These are phyloP conservation scores for Synanthedon formicaeformis DNA, from an alignment of 2,888 invertebrate genomes.

Conservation along the genomic window DNA sequence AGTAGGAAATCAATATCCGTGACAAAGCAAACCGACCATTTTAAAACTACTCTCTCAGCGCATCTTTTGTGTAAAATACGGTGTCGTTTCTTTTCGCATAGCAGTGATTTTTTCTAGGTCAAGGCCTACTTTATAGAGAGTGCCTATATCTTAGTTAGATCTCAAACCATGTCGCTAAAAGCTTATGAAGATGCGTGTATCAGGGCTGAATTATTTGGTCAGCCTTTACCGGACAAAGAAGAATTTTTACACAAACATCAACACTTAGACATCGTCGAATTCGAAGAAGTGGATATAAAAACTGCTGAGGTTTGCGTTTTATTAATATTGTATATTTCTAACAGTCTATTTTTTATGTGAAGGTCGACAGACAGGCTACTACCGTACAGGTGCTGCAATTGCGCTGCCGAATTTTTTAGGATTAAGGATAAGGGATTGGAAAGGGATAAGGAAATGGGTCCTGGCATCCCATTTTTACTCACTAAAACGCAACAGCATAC, in stretches of 20 bases:
- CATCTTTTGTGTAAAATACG: background rate
- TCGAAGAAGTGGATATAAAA: conserved; percentile 62
- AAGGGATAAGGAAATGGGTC: too few relatives aligned
- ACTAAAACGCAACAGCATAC: too few relatives aligned
- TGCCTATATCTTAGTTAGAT: background rate
- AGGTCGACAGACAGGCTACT: too few relatives aligned
- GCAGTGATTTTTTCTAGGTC: conserved; percentile 12
- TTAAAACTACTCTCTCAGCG: background rate
- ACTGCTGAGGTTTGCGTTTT: conserved; percentile 39
- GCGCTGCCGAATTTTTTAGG: too few relatives aligned
- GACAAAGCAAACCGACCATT: conserved; percentile 7
- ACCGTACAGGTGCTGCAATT: too few relatives aligned
- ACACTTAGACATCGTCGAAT: conserved; percentile 63
- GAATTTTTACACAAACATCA: conserved; percentile 73
- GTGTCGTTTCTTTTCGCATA: background rate
- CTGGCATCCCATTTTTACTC: too few relatives aligned
- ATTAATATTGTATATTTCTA: too few relatives aligned
- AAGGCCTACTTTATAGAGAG: conserved; percentile 14
- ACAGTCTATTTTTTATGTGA: too few relatives aligned
- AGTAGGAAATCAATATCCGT: conserved; percentile 7
- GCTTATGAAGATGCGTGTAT: conserved; percentile 83
- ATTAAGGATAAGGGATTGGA: too few relatives aligned
- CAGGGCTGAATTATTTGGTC: conserved; percentile 81
- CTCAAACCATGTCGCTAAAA: conserved; percentile 67
- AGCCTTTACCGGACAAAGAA: conserved; percentile 75